A percentile compares a stretch with the other conserved stretches of the same genome.
Evolutionary conservation across 2,113 vertebrate genomes (phyloP).

Genomic region (Garra rufa): DNA sequence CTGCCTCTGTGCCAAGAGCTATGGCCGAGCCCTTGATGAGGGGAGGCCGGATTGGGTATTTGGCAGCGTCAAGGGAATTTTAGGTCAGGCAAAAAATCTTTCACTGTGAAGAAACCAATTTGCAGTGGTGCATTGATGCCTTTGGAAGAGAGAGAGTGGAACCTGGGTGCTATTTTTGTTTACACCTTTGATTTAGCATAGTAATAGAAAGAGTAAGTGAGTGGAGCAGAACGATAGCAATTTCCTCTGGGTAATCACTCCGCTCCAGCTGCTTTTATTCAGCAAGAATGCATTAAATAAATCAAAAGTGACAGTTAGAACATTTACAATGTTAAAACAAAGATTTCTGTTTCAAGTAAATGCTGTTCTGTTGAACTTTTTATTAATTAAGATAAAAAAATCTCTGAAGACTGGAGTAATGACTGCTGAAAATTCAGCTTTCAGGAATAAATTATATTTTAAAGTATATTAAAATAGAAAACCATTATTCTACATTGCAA

Average conservation of each 20-base stretch:
- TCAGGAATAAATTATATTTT: too few species aligned
- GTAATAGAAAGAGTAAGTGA: not conserved
- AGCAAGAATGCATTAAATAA: not conserved
- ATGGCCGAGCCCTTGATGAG: slow-evolving; percentile 8
- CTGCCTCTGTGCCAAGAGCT: not conserved
- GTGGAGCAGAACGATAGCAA: not conserved
- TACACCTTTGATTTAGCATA: slow-evolving; percentile 3
- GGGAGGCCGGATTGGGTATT: not conserved
- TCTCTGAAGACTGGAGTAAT: too few species aligned
- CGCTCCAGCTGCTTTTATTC: not conserved
- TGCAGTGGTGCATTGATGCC: slow-evolving; percentile 13
- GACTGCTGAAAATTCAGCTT: too few species aligned
- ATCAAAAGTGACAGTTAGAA: not conserved
- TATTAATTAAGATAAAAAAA: too few species aligned
- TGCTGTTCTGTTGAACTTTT: not conserved
- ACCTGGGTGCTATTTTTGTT: not conserved
- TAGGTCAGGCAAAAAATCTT: not conserved
- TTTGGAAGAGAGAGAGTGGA: not conserved
- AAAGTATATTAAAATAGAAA: too few species aligned
- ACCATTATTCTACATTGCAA: too few species aligned
- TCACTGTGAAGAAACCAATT: not conserved
- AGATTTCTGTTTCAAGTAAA: not conserved
- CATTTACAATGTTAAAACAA: not conserved
- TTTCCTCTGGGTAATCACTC: not conserved
- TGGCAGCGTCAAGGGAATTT: slow-evolving; percentile 1